These are phyloP conservation scores for Drosophila bipectinata DNA, from an alignment of 1,140 invertebrate genomes.

Conservation along the genomic window DNA sequence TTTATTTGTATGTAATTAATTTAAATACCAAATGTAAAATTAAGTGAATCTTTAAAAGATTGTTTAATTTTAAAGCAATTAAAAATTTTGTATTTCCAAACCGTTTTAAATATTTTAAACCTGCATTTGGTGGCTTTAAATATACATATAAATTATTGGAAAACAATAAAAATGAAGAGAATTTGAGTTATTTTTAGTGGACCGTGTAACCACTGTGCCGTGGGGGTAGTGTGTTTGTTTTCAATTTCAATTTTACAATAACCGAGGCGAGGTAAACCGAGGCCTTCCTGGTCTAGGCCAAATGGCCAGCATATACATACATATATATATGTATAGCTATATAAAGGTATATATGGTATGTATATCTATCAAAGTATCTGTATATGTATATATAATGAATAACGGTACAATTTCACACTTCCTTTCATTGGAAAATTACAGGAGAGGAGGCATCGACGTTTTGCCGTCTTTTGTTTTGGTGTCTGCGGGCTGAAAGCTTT, in stretches of 20 bases:
- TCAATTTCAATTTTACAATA: conserved; percentile 51
- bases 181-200: neutral
- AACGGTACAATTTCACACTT: conserved; percentile 51
- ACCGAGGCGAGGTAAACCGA: conserved; percentile 10
- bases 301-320: conserved; percentile 15
- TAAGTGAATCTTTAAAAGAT: too few species aligned
- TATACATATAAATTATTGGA: neutral
- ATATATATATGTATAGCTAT: neutral
- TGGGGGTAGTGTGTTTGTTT: conserved; percentile 36
- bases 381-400: conserved; percentile 28
- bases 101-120: too few species aligned
- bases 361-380: neutral
- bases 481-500: conserved; percentile 19
- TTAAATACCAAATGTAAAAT: too few species aligned
- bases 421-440: conserved; percentile 44
- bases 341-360: neutral
- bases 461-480: conserved; percentile 17
- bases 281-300: conserved; percentile 19
- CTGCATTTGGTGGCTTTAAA: too few species aligned
- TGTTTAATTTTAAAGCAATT: too few species aligned
- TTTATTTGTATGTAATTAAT: too few species aligned
- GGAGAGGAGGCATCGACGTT: conserved; percentile 12
- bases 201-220: conserved; percentile 1
- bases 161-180: neutral
- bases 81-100: too few species aligned